phyloP scores from a whole-genome alignment of 2,113 vertebrate species.

The Aythya baeri region DNA sequence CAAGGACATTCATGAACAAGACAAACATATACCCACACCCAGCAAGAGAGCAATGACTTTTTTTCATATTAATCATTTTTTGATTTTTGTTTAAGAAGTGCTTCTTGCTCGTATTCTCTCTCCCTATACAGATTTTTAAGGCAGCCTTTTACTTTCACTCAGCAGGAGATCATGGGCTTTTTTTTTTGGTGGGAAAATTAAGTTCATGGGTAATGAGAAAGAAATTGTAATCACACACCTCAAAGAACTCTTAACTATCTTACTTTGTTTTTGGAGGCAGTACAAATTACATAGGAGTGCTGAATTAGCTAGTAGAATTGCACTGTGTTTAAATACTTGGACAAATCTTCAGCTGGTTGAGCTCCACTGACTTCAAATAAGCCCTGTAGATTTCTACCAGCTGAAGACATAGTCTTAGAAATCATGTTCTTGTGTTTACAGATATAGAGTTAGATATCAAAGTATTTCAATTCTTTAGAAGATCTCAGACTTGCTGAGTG shows the following conservation, averaged over 20 bases:
- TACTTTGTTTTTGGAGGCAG: background rate
- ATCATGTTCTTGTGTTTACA: background rate
- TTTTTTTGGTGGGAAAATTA: background rate
- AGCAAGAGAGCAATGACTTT: background rate
- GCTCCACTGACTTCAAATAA: constrained; percentile 10
- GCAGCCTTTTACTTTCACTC: constrained; percentile 1
- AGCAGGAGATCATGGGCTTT: background rate
- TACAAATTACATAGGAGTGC: constrained; percentile 21
- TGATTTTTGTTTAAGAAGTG: background rate
- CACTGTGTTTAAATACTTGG: constrained; percentile 28
- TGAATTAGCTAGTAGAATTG: constrained; percentile 24
- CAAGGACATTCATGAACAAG: background rate
- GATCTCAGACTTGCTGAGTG: background rate
- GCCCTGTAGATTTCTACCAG: background rate
- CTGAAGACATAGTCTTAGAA: background rate
- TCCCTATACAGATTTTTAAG: background rate
- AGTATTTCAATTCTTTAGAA: background rate
- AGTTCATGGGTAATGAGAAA: constrained; percentile 19
- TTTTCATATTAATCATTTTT: background rate
- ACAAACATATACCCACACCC: background rate
- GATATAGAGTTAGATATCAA: background rate
- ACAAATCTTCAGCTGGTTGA: background rate
- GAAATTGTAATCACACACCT: constrained; percentile 49
- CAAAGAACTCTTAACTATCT: constrained; percentile 6
- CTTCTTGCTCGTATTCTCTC: background rate